Conservation (phyloP, 92 coral and sea anemone species). For the Heteractis magnifica region DNA sequence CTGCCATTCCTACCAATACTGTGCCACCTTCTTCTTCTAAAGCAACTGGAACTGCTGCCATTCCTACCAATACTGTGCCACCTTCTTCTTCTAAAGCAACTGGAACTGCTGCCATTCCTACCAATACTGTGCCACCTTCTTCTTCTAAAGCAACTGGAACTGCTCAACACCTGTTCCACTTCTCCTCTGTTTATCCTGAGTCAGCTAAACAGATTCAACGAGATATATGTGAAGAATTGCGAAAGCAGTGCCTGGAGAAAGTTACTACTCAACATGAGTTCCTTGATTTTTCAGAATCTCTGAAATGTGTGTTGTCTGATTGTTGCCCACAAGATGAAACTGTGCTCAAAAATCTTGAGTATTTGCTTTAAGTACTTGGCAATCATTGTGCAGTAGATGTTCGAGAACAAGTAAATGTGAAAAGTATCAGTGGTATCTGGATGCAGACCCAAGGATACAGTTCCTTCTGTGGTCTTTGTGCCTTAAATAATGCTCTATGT, state of each 20-base stretch:
- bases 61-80: background rate
- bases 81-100: background rate
- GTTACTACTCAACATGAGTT: background rate
- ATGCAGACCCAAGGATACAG: conserved; percentile 21
- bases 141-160: no score
- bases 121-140: no score
- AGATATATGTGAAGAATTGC: background rate
- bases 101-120: background rate
- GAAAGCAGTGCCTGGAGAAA: background rate
- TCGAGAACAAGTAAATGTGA: background rate
- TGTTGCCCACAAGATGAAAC: conserved; percentile 1
- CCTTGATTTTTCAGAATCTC: conserved; percentile 13
- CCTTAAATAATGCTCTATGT: conserved; percentile 13
- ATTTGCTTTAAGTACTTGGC: conserved; percentile 12
- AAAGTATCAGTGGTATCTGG: background rate
- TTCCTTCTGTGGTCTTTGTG: conserved; percentile 20
- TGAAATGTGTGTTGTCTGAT: background rate
- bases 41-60: background rate
- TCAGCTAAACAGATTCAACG: background rate
- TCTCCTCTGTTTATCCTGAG: background rate
- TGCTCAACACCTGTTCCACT: no score
- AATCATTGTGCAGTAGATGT: conserved; percentile 2
- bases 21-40: background rate
- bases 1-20: no score
- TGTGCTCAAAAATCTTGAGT: conserved; percentile 5